Evolutionary conservation across 2,888 invertebrate species (phyloP).

Genomic region (Cataglyphis livida): DNA sequence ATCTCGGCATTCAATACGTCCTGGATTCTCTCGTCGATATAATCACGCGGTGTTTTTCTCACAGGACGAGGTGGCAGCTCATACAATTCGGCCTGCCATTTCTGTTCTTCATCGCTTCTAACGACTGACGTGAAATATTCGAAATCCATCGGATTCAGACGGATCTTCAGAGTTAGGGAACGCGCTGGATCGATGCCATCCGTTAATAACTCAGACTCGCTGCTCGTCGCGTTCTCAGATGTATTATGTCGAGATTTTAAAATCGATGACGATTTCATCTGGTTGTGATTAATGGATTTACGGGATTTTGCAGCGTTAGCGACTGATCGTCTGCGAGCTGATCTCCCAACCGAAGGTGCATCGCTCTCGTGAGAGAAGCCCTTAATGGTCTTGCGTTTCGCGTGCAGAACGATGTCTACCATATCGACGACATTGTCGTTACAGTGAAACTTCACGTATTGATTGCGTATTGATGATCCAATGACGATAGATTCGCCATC

Average conservation of each 20-base stretch:
- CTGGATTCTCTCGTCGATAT: constrained; percentile 86
- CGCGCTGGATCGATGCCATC: constrained; percentile 87
- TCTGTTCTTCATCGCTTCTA: constrained; percentile 86
- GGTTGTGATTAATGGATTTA: constrained; percentile 54
- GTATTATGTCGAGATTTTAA: constrained; percentile 60
- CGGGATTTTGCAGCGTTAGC: constrained; percentile 43
- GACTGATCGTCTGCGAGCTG: constrained; percentile 53
- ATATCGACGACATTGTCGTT: constrained; percentile 82
- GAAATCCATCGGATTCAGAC: constrained; percentile 88
- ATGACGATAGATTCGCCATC: background rate
- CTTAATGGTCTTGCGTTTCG: constrained; percentile 66
- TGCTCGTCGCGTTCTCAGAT: constrained; percentile 71
- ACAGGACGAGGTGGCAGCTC: constrained; percentile 85
- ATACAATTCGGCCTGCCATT: constrained; percentile 83
- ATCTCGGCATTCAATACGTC: constrained; percentile 87
- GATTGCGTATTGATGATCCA: constrained; percentile 69
- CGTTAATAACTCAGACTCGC: constrained; percentile 82
- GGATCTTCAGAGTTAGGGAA: constrained; percentile 87
- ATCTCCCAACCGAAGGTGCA: constrained; percentile 57
- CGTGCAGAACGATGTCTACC: constrained; percentile 80
- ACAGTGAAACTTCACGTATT: constrained; percentile 78
- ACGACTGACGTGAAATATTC: constrained; percentile 88
- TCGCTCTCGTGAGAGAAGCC: constrained; percentile 62
- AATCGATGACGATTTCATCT: constrained; percentile 49
- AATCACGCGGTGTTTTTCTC: constrained; percentile 87